Evolutionary conservation across 53 echinoderm and acorn worm genomes (phyloP).

Genomic region (Temnopleurus reevesii): DNA sequence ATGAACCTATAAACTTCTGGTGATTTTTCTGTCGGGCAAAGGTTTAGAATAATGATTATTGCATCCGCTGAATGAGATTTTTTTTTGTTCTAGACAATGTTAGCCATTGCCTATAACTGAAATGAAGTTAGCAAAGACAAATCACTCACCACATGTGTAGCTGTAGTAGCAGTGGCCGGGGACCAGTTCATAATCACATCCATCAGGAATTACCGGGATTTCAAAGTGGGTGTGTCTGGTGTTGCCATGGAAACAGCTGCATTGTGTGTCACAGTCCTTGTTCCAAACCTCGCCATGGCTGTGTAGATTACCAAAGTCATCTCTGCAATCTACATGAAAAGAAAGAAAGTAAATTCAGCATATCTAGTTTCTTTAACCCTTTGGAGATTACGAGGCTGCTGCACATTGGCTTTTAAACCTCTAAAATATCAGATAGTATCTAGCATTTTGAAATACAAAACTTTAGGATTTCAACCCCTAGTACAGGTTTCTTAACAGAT

Average conservation of each 20-base stretch:
- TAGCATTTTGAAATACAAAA: too few species aligned
- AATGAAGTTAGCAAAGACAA: not conserved
- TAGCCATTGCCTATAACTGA: too few species aligned
- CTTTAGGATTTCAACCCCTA: too few species aligned
- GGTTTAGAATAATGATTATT: too few species aligned
- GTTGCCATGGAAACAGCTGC: conserved; percentile 60
- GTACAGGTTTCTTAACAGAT: too few species aligned
- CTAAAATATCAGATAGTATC: too few species aligned
- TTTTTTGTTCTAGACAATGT: too few species aligned
- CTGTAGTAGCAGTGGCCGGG: conserved; percentile 61
- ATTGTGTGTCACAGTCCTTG: conserved; percentile 42
- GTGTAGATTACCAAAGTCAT: conserved; percentile 43
- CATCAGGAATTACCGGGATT: conserved; percentile 27
- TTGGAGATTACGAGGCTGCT: not conserved
- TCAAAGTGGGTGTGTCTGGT: conserved; percentile 28
- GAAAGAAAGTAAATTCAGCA: not conserved
- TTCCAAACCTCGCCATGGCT: conserved; percentile 57
- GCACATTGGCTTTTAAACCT: too few species aligned
- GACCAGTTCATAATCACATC: not conserved
- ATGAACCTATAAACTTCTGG: too few species aligned
- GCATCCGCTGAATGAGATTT: too few species aligned
- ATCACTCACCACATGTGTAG: conserved; percentile 57
- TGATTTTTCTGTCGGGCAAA: too few species aligned
- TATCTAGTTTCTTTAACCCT: not conserved
- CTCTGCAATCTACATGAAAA: conserved; percentile 50